Evolutionary conservation across 1,140 invertebrate genomes (phyloP), one percentile per base, ranked within the genome.

Genomic region (Dysdera silvatica): DNA sequence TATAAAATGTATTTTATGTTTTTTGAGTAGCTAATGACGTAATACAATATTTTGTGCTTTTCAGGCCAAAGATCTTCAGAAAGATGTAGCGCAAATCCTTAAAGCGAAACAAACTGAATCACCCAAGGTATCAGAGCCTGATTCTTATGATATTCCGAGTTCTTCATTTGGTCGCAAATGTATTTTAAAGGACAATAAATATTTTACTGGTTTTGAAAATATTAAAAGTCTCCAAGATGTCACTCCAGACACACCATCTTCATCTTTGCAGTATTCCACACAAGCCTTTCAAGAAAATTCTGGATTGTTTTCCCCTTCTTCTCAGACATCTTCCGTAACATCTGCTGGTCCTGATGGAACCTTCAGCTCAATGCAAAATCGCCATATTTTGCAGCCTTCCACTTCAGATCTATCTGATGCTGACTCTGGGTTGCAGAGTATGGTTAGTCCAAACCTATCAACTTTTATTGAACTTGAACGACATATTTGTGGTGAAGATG

Each of bases 361-460:
- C 12, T 63, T 47, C 32, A 54, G 33, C 24, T 26, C 52, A 20
- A 23, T 32, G 2, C 55, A 63, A 48, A 49, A 52, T 18, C 52
- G 53, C 33, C 56, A 54, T 51, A 35, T 57, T 32, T 53, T 65
- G 31, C 54, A 51, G 31, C 54, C 62, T 18, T 58, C 55, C 16
- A 33, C 31, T 1, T 65, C 62, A 28, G 62, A 65, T 45, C 31
- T 56, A 20, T 65, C 62, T 28, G 62, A 65, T 53, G 55, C 55
- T 28, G 62, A 65, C 47, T 65, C 62, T 47, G 62, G 62, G 35
- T 29, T 57, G 29, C 62, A 65, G 37, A 65, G 62, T 31, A 65
- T 65, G 62, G 40, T 65, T 8, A 58, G 62, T 35, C 55, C 62
- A 3, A 58, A 58, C 54, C 23, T 58, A 45, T 54, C 41, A 24